phyloP scores from a whole-genome alignment of 1,140 invertebrate species.

The Calephelis virginiensis region DNA sequence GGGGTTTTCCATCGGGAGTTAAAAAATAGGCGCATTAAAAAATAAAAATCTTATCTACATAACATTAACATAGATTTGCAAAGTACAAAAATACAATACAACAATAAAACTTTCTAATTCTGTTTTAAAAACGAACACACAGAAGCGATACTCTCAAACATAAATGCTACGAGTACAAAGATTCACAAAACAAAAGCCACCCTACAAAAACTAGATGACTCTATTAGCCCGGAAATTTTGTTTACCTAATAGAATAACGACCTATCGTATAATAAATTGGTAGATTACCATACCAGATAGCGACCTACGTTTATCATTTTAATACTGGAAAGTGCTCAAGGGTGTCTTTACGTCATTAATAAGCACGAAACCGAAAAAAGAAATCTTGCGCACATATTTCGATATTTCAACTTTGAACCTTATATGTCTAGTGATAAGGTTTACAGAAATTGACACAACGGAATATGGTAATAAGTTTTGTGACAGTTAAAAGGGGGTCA shows the following conservation, averaged over 20 bases:
- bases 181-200: slow-evolving; percentile 20
- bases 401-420: background rate
- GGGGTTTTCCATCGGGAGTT: no score
- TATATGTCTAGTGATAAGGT: background rate
- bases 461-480: background rate
- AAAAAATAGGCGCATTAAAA: no score
- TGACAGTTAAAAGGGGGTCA: slow-evolving; percentile 48
- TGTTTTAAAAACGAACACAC: background rate
- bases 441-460: no score
- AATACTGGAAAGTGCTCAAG: slow-evolving; percentile 66
- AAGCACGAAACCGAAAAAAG: slow-evolving; percentile 27
- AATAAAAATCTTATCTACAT: no score
- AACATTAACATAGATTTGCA: no score
- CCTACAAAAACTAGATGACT: slow-evolving; percentile 64
- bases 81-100: no score
- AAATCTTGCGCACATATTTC: slow-evolving; percentile 9
- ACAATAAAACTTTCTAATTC: background rate
- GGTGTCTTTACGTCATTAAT: slow-evolving; percentile 49
- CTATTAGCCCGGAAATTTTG: slow-evolving; percentile 69
- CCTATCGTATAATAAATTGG: slow-evolving; percentile 75
- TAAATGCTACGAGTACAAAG: slow-evolving; percentile 24
- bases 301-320: slow-evolving; percentile 69
- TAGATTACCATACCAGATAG: slow-evolving; percentile 75
- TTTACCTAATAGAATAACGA: slow-evolving; percentile 77
- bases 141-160: background rate